Conservation (phyloP, 2,797 vertebrate genomes). For the Lepilemur ruficaudatus region DNA sequence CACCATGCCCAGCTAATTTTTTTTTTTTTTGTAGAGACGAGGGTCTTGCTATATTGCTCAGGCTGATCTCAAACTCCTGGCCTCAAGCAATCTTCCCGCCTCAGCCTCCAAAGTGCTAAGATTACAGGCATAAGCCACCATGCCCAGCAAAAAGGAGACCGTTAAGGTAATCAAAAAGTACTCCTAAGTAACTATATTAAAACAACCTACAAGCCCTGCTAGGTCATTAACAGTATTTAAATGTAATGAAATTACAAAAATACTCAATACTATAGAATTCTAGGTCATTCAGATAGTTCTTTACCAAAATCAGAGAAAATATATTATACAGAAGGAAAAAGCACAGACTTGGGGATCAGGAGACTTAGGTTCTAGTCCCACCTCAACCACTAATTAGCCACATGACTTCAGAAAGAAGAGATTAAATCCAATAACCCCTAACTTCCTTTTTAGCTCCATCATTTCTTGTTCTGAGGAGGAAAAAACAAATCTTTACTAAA, state of each 20-base stretch:
- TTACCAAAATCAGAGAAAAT: neutral
- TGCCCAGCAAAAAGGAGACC: too few species aligned
- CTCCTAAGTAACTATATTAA: neutral
- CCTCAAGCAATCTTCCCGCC: neutral
- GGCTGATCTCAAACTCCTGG: neutral
- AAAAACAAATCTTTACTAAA: neutral
- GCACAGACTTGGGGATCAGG: neutral
- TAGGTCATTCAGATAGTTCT: neutral
- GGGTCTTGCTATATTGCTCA: neutral
- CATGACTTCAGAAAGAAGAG: neutral
- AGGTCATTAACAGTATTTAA: neutral
- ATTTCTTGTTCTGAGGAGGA: neutral
- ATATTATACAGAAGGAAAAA: neutral
- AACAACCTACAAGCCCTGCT: neutral
- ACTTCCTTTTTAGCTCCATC: neutral
- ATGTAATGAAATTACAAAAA: slow-evolving; percentile 11
- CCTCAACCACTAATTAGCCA: neutral
- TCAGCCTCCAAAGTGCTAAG: neutral
- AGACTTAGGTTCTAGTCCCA: neutral
- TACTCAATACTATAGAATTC: neutral
- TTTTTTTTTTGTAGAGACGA: neutral
- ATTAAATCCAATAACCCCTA: neutral
- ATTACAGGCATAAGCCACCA: neutral
- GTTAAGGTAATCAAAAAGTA: neutral
- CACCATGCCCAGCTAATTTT: neutral